Conservation (phyloP, 53 echinoderm and acorn worm genomes). For the Actinopyga echinites region DNA sequence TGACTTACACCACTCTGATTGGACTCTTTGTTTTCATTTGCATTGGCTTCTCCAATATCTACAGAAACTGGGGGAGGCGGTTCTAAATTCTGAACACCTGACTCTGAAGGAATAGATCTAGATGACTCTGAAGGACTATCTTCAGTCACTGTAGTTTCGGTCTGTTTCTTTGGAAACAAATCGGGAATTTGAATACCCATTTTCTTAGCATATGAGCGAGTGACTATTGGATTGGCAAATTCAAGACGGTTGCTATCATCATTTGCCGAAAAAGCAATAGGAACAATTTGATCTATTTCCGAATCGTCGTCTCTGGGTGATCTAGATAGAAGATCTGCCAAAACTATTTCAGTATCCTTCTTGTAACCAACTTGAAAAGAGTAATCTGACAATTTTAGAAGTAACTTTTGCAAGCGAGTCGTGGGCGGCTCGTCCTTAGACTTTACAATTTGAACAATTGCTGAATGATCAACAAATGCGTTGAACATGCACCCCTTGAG, state of each 20-base stretch:
- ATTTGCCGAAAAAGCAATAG: not conserved
- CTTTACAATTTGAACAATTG: conserved; percentile 45
- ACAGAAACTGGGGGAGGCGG: not conserved
- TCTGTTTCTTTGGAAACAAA: not conserved
- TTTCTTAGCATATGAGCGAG: not conserved
- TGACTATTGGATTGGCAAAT: not conserved
- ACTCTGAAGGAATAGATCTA: not conserved
- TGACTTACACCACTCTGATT: no score
- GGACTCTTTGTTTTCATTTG: no score
- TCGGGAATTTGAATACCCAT: not conserved
- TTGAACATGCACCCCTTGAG: conserved; percentile 15
- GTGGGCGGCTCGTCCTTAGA: conserved; percentile 37
- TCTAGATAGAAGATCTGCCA: conserved; percentile 52
- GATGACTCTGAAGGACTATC: no score
- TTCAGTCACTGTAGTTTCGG: not conserved
- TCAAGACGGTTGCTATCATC: not conserved
- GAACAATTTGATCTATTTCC: not conserved
- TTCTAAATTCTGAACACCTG: not conserved
- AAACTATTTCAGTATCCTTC: conserved; percentile 48
- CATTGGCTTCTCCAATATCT: no score
- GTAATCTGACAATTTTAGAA: conserved; percentile 40
- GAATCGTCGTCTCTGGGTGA: not conserved
- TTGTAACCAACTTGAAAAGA: conserved; percentile 47
- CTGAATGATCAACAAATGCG: conserved; percentile 48
- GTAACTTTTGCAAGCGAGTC: conserved; percentile 28